Percentiles rank a stretch among this genome's conserved stretches.
These are phyloP conservation scores for Melanocharis versteri DNA, from an alignment of 2,113 vertebrate species.

Conservation along the genomic window DNA sequence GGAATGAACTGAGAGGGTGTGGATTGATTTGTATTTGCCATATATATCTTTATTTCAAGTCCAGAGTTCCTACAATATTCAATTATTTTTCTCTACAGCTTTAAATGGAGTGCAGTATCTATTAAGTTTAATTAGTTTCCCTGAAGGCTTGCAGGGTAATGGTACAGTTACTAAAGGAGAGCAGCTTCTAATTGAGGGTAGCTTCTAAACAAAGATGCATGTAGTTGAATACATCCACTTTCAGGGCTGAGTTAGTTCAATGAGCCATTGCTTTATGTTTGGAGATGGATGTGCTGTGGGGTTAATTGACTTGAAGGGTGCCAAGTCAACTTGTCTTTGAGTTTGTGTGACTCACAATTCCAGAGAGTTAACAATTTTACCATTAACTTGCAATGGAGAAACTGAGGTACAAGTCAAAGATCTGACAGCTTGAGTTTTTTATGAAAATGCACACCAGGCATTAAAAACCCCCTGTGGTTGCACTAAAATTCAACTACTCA, in stretches of 20 bases:
- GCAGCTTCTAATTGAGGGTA: background rate
- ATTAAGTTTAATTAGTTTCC: constrained; percentile 24
- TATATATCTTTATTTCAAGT: background rate
- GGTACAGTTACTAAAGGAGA: background rate
- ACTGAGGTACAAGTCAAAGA: background rate
- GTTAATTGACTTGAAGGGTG: background rate
- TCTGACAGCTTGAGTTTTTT: background rate
- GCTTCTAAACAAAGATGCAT: background rate
- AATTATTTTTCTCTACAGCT: constrained; percentile 8
- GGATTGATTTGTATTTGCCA: background rate
- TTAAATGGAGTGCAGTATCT: background rate
- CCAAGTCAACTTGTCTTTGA: background rate
- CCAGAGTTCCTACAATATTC: background rate
- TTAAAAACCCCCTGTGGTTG: accelerated
- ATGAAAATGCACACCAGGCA: background rate
- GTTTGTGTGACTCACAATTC: background rate
- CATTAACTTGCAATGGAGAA: background rate
- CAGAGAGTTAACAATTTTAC: background rate
- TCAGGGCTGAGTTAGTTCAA: background rate
- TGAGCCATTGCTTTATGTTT: background rate
- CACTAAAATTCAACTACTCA: background rate
- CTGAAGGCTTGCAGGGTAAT: background rate
- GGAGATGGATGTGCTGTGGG: background rate
- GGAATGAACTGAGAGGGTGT: background rate
- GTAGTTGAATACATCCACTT: background rate